Evolutionary conservation across 2,797 vertebrate species (phyloP).

Genomic region (Clarias pachynema): DNA sequence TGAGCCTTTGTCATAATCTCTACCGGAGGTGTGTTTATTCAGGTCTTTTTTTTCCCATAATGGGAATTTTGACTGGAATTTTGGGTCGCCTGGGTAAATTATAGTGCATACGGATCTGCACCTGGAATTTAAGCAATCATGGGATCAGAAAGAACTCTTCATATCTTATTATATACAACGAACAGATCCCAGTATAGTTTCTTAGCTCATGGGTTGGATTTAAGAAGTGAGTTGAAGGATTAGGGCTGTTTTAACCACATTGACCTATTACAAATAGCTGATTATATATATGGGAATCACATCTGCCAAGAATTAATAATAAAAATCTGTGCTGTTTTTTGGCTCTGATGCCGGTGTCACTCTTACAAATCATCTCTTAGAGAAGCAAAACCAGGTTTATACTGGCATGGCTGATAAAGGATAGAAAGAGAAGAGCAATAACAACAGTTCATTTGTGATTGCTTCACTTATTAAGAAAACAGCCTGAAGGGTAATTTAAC

Average conservation of each 20-base stretch:
- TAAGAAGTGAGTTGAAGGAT: background rate
- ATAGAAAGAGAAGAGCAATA: conserved; percentile 27
- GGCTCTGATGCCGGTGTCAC: background rate
- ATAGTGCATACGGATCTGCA: conserved; percentile 52
- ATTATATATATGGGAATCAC: background rate
- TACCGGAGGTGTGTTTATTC: conserved; percentile 70
- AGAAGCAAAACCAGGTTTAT: conserved; percentile 45
- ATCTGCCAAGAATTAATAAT: background rate
- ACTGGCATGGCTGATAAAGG: conserved; percentile 25
- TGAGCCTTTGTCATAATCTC: conserved; percentile 64
- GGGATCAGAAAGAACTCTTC: conserved; percentile 38
- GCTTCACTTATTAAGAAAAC: conserved; percentile 39
- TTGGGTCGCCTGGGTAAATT: conserved; percentile 46
- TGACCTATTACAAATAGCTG: background rate
- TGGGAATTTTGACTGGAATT: conserved; percentile 62
- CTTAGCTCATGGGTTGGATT: background rate
- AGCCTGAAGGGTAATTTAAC: conserved; percentile 40
- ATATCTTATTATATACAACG: background rate
- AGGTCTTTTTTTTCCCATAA: conserved; percentile 55
- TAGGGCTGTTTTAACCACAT: background rate
- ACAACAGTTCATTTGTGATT: conserved; percentile 32
- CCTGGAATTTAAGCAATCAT: conserved; percentile 44
- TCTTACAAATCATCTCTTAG: conserved; percentile 3
- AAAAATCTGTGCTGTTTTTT: conserved; percentile 5
- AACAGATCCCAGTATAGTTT: conserved; percentile 7